phyloP scores from a whole-genome alignment of 2,113 vertebrate genomes.

The Dascyllus trimaculatus region DNA sequence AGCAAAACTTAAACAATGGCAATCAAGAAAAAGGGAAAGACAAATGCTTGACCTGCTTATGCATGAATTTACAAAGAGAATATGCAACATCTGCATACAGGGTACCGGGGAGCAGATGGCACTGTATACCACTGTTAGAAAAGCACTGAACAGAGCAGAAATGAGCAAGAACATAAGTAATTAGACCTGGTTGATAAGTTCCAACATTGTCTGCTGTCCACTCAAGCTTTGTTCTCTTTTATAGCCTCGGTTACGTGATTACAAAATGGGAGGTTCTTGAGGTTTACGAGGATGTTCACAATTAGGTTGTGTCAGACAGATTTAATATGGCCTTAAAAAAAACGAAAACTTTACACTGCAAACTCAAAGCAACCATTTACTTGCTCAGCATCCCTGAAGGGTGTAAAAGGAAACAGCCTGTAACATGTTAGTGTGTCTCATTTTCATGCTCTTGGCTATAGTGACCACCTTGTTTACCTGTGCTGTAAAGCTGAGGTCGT shows the following conservation, averaged over 20 bases:
- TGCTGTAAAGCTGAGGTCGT: no score
- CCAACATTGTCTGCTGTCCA: neutral
- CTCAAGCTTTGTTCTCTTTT: neutral
- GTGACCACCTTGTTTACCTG: no score
- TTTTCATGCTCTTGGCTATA: no score
- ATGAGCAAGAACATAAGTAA: neutral
- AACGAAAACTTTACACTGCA: no score
- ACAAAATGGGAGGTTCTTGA: no score
- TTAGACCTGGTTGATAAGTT: neutral
- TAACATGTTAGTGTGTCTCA: no score
- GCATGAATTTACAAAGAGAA: slow-evolving; percentile 12
- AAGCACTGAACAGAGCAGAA: slow-evolving; percentile 3
- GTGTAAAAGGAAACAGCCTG: no score
- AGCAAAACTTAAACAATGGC: slow-evolving; percentile 21
- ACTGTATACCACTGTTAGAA: neutral
- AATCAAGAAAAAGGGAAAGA: slow-evolving; percentile 22
- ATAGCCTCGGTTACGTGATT: neutral
- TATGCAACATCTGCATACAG: slow-evolving; percentile 1
- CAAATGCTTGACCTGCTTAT: neutral
- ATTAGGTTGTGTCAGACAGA: neutral
- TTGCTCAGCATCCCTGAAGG: no score
- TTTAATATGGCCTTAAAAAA: no score
- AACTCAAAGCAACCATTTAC: no score
- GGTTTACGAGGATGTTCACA: neutral
- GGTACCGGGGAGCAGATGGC: slow-evolving; percentile 1